phyloP scores from a whole-genome alignment of 2,797 vertebrate species.

The Echiichthys vipera region DNA sequence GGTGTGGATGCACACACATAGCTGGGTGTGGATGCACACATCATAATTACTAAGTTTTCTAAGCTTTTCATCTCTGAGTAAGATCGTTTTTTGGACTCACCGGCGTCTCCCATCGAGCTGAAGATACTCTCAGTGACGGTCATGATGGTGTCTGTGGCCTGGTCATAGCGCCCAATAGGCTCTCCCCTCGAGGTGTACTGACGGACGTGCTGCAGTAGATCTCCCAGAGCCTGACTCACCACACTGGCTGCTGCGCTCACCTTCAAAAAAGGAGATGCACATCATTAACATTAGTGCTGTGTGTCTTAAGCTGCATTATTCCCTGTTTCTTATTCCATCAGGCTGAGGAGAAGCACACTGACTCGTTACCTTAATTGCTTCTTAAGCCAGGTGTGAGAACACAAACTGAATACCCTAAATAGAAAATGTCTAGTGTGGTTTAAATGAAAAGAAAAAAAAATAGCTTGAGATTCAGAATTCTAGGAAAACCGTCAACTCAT shows the following conservation, averaged over 20 bases:
- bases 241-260: constrained; percentile 90
- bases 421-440: not conserved
- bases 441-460: not conserved
- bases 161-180: constrained; percentile 97
- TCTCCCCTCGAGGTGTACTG: constrained; percentile 95
- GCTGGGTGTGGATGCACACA: not conserved
- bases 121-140: constrained; percentile 98
- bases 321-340: constrained; percentile 13
- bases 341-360: not conserved
- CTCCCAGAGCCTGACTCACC: constrained; percentile 93
- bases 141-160: constrained; percentile 99
- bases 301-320: constrained; percentile 19
- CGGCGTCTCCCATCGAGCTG: constrained; percentile 98
- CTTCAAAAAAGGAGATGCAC: constrained; percentile 43
- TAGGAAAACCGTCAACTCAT: not conserved
- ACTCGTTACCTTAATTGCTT: constrained; percentile 46
- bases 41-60: not conserved
- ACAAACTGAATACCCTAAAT: not conserved
- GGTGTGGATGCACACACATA: not conserved
- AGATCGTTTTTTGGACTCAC: constrained; percentile 78
- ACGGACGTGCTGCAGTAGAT: constrained; percentile 95
- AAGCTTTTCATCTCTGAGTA: not conserved
- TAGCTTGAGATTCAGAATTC: not conserved
- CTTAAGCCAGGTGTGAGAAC: constrained; percentile 11
- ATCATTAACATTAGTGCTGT: constrained; percentile 11